phyloP scores from a whole-genome alignment of 1,140 invertebrate genomes.

The Drosophila navojoa region DNA sequence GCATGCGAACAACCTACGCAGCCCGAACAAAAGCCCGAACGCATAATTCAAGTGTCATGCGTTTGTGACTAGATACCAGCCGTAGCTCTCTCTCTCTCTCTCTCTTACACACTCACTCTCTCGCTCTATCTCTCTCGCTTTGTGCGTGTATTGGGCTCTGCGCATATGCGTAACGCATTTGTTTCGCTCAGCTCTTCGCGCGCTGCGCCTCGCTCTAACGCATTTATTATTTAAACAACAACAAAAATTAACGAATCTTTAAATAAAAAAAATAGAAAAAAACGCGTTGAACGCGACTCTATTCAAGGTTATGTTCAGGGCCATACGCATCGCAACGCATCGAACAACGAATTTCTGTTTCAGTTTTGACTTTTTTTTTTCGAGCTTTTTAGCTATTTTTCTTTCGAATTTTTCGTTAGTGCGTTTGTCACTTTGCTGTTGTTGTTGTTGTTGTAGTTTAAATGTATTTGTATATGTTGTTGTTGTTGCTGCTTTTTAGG shows the following conservation, averaged over 20 bases:
- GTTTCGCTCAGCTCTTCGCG: constrained; percentile 29
- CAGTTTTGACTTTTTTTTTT: constrained; percentile 33
- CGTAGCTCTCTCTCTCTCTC: constrained; percentile 4
- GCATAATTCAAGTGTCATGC: constrained; percentile 64
- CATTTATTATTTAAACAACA: constrained; percentile 56
- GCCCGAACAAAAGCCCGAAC: constrained; percentile 32
- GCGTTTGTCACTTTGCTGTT: constrained; percentile 60
- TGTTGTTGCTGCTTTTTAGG: constrained; percentile 21
- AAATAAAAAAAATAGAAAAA: constrained; percentile 65
- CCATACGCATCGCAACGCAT: constrained; percentile 76
- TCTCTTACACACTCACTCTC: constrained; percentile 11
- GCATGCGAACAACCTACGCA: constrained; percentile 36
- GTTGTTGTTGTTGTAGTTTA: constrained; percentile 29
- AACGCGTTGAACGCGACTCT: constrained; percentile 45
- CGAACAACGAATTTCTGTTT: constrained; percentile 65
- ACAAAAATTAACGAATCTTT: constrained; percentile 76
- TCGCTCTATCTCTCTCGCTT: constrained; percentile 1
- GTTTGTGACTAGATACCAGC: constrained; percentile 34
- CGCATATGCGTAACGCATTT: constrained; percentile 75
- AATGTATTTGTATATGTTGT: constrained; percentile 18
- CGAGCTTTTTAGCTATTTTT: constrained; percentile 34
- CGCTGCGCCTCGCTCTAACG: constrained; percentile 63
- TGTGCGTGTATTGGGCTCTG: constrained; percentile 27
- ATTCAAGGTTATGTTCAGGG: constrained; percentile 83
- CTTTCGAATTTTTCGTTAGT: constrained; percentile 56